phyloP scores from a whole-genome alignment of 1,140 invertebrate genomes.

The Ceratina calcarata region DNA sequence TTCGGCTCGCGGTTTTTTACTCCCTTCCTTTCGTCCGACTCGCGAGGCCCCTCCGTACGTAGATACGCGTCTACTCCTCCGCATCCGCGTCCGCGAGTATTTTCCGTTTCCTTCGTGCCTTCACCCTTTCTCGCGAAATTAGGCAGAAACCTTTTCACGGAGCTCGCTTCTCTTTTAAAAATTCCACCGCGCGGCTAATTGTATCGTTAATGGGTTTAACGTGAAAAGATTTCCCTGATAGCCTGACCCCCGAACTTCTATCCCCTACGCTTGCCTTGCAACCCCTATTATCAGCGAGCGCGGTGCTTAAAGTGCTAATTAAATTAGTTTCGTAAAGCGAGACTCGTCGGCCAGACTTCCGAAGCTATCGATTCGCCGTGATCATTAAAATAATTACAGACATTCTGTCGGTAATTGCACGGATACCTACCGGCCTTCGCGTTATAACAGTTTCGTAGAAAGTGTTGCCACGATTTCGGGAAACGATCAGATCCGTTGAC shows the following conservation, averaged over 20 bases:
- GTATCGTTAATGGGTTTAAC: conserved; percentile 41
- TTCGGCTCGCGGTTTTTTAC: conserved; percentile 39
- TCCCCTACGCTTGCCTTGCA: background rate
- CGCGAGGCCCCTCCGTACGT: conserved; percentile 14
- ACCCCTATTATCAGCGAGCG: conserved; percentile 11
- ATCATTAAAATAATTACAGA: conserved; percentile 45
- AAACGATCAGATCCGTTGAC: no score
- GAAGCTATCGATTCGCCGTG: conserved; percentile 36
- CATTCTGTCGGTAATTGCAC: conserved; percentile 23
- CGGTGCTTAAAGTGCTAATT: conserved; percentile 39
- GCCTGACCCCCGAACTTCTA: background rate
- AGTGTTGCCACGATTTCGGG: no score
- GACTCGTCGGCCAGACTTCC: conserved; percentile 31
- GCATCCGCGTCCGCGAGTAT: conserved; percentile 13
- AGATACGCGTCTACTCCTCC: background rate
- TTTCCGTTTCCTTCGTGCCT: conserved; percentile 30
- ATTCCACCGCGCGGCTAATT: conserved; percentile 44
- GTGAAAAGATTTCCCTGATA: conserved; percentile 43
- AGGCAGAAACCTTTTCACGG: conserved; percentile 44
- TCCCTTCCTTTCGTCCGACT: background rate
- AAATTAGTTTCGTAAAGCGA: conserved; percentile 48
- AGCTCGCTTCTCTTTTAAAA: conserved; percentile 26
- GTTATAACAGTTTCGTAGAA: no score
- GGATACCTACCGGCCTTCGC: background rate
- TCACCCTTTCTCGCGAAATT: conserved; percentile 49